Evolutionary conservation across 2,797 vertebrate species (phyloP), one percentile per base, ranked within the genome.

Genomic region (Ciconia nigra): DNA sequence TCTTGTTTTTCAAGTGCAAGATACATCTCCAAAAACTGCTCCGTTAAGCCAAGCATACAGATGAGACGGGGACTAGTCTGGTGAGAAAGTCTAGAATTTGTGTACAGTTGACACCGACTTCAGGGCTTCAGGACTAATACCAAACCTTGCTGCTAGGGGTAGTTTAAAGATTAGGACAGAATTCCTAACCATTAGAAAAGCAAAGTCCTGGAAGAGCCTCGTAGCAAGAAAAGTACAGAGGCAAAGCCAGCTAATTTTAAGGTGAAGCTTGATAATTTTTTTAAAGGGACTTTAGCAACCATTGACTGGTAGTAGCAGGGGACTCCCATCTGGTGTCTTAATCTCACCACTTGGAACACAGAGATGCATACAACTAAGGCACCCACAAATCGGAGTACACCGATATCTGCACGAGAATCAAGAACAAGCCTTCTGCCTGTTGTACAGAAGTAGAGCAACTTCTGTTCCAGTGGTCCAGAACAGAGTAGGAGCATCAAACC

Each of bases 21-120:
- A 39, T 14, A 2, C 51, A 33, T 51, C 44, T 83, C 54, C 63
- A 62, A 70, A 69, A 51, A 3, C 17, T 7, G 28, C n/a, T 61
- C 42, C 28, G 0, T 28, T 9, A 39, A 82, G 41, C 25, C 37
- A 42, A 26, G 57, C 0, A 0, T 2, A 10, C 7, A 26, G 42
- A 62, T 4, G 7, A 84, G 49, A 70, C 2, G 5, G 57, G 66
- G 29, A 41, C 31, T 33, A 8, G 8, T 13, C 57, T 33, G 35
- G 17, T 15, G 24, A 63, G 57, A 44, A 63, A 42, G 26, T 28
- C 35, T 19, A 22, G 5, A 22, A 35, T 66, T 58, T 65, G 12
- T 3, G 69, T 61, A 11, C 37, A 15, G 9, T 65, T 62, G 25
- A n/a, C 9, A 15, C 14, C 61, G 12, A 29, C 41, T n/a, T 25